Evolutionary conservation across 2,797 vertebrate species (phyloP).

Genomic region (Argya squamiceps): DNA sequence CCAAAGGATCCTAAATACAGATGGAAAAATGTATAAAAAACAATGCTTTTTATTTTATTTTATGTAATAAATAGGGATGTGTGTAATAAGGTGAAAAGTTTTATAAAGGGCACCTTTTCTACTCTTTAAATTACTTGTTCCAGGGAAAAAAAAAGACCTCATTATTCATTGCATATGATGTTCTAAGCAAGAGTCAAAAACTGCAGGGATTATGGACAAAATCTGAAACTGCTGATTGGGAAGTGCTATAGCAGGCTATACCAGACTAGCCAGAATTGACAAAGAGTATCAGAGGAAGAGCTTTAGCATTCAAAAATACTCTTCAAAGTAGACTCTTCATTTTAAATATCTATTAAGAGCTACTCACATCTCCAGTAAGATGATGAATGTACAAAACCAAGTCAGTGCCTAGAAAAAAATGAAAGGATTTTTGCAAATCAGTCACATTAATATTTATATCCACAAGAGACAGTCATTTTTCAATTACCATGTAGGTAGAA

Average conservation of each 20-base stretch:
- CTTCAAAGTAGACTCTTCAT: neutral
- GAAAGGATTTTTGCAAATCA: neutral
- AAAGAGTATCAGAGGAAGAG: neutral
- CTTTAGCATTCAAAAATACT: neutral
- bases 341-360: neutral
- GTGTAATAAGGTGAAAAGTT: neutral
- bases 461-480: neutral
- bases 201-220: neutral
- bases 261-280: neutral
- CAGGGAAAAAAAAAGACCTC: neutral
- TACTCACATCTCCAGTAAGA: neutral
- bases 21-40: neutral
- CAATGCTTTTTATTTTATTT: neutral
- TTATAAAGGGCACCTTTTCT: neutral
- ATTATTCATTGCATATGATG: neutral
- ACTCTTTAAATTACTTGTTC: neutral
- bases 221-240: neutral
- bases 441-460: constrained; percentile 21
- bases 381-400: neutral
- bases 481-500: neutral
- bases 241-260: neutral
- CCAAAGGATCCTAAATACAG: neutral
- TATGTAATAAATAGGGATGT: neutral
- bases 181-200: neutral
- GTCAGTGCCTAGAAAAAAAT: neutral